Base-by-base conservation (phyloP, 2,888 invertebrate genomes). In the Ophonus ardosiacus region DNA sequence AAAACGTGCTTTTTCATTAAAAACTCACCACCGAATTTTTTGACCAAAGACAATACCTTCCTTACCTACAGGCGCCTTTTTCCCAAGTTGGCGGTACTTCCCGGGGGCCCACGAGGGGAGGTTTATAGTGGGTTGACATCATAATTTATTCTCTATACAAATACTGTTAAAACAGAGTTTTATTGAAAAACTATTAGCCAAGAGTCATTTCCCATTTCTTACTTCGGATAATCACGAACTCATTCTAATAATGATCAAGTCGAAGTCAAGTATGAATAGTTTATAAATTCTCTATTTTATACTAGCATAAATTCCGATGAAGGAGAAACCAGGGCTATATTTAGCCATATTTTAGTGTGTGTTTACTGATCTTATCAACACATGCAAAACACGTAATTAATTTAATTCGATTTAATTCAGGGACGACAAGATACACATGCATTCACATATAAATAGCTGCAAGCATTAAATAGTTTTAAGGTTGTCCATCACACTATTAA, bases 321-420 rank as follows among this genome's bases (percentile, higher is more conserved):
- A 38, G 31, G 74, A 31, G 0, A 74, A 74, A 38, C 13, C 24
- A 7, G 43, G 43, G 43, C 43, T 51, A 51, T 51, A 51, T 51
- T 51, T 10, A 51, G 43, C 43, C 15, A 6, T 59, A 59, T 59
- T 59, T 17, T 59, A 59, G 17, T 59, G 17, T 17, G 17, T 80
- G 80, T 80, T 80, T 80, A 80, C 80, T 80, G 80, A 80, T 80
- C 15, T 59, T 80, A 80, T 80, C 80, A 17, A n/a, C 13, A 24
- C 17, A 61, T 80, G 68, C 24, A 63, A 18, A 63, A 63, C 18
- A 21, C 8, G 21, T 68, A n/a, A 68, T 68, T 68, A 68, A 68
- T n/a, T 68, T 63, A 10, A 17, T 61, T 40, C 21, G 43, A 81
- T 65, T 65, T 65, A 80, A 80, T 65, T 81, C 81, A 81, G 40